A percentile compares a stretch with the other conserved stretches of the same genome.
Evolutionary conservation across 2,888 invertebrate genomes (phyloP).

Genomic region (Eumerus sabulonum): DNA sequence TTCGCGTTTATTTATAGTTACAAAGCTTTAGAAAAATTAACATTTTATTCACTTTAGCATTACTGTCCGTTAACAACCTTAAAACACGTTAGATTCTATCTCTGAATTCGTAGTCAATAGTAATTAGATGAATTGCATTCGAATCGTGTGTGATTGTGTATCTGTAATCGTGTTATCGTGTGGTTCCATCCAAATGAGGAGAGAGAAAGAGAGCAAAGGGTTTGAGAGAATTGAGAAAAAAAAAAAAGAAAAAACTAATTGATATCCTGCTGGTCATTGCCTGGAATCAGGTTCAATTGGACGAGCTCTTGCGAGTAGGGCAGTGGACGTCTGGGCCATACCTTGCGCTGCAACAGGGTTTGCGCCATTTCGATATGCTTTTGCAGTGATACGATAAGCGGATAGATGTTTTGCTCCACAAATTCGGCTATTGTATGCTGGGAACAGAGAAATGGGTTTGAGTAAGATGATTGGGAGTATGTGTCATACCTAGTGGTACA

Average conservation of each 20-base stretch:
- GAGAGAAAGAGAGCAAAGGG: conserved; percentile 22
- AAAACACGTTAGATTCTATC: conserved; percentile 26
- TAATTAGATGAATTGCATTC: too few species aligned
- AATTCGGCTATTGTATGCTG: conserved; percentile 81
- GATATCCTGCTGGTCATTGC: conserved; percentile 57
- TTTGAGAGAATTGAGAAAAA: conserved; percentile 46
- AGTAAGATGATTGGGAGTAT: background rate
- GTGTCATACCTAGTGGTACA: background rate
- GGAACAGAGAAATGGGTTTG: background rate
- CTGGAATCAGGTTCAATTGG: conserved; percentile 71
- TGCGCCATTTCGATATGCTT: conserved; percentile 81
- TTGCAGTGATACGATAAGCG: conserved; percentile 79
- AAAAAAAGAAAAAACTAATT: conserved; percentile 33
- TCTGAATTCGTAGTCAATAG: background rate
- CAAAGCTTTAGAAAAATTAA: conserved; percentile 67
- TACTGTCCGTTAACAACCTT: conserved; percentile 40
- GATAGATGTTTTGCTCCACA: conserved; percentile 84
- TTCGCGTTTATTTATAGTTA: conserved; percentile 54
- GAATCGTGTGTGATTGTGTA: conserved; percentile 41
- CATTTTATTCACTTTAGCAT: conserved; percentile 50
- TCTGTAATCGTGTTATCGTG: conserved; percentile 60
- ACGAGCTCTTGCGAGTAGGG: conserved; percentile 75
- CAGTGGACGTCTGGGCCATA: conserved; percentile 83
- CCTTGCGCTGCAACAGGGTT: conserved; percentile 80
- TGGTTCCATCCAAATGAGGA: conserved; percentile 18